phyloP scores from a whole-genome alignment of 1,140 invertebrate species.

The silkworm (Bombyx mori) region ASM3026992v2 NC_085111.1:9840501-9841000 shows the following conservation, averaged over 20 bases:
- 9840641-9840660: slow-evolving; percentile 52
- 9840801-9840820: slow-evolving; percentile 15
- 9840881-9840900: slow-evolving; percentile 64
- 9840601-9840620: slow-evolving; percentile 60
- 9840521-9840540: slow-evolving; percentile 56
- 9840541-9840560: slow-evolving; percentile 59
- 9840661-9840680: slow-evolving; percentile 33
- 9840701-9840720: slow-evolving; percentile 48
- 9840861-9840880: slow-evolving; percentile 64
- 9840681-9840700: slow-evolving; percentile 45
- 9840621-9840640: slow-evolving; percentile 39
- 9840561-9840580: slow-evolving; percentile 56
- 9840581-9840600: slow-evolving; percentile 67
- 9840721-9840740: slow-evolving; percentile 12
- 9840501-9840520: slow-evolving; percentile 58
- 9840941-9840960: slow-evolving; percentile 71
- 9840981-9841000: slow-evolving; percentile 70
- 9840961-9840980: slow-evolving; percentile 70
- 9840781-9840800: background rate
- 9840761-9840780: too few species aligned
- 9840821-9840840: slow-evolving; percentile 35
- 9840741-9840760: too few species aligned
- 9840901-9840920: slow-evolving; percentile 70
- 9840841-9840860: slow-evolving; percentile 37
- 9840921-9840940: slow-evolving; percentile 68